These are phyloP conservation scores for Aphodius granarius DNA, from an alignment of 2,888 invertebrate species.

Conservation along the genomic window DNA sequence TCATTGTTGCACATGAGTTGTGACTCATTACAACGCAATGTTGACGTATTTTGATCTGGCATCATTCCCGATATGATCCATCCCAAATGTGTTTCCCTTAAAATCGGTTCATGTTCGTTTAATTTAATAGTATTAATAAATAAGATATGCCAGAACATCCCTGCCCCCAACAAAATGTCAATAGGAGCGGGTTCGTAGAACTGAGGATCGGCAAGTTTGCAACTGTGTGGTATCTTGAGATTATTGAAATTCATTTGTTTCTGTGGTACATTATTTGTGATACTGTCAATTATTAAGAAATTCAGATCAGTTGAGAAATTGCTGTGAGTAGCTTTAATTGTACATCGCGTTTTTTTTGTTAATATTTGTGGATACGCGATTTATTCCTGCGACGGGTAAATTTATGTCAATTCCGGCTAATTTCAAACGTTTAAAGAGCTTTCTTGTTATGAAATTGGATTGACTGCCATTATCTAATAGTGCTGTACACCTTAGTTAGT, in stretches of 20 bases:
- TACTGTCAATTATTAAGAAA: slow-evolving; percentile 6
- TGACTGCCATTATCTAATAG: not conserved
- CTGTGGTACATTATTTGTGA: not conserved
- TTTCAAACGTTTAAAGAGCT: not conserved
- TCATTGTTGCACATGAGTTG: not conserved
- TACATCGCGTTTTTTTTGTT: not conserved
- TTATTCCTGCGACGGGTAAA: not conserved
- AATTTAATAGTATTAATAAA: slow-evolving; percentile 11
- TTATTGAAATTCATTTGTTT: not conserved
- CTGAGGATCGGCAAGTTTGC: slow-evolving; percentile 20
- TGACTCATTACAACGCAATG: not conserved
- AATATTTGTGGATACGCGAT: not conserved
- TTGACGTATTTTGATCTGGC: not conserved
- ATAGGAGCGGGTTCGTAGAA: slow-evolving; percentile 3
- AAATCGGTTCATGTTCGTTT: not conserved
- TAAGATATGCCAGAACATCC: slow-evolving; percentile 18
- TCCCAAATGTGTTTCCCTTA: slow-evolving; percentile 20
- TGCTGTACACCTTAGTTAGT: too few species aligned
- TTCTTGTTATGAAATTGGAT: not conserved
- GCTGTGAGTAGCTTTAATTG: slow-evolving; percentile 5
- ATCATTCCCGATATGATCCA: slow-evolving; percentile 15
- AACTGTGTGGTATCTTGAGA: slow-evolving; percentile 16
- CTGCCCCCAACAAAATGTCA: slow-evolving; percentile 17
- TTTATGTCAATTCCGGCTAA: not conserved
- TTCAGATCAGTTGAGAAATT: not conserved